These are phyloP conservation scores for Cinclus mexicanus DNA, from an alignment of 2,113 vertebrate genomes.

Conservation along the genomic window DNA sequence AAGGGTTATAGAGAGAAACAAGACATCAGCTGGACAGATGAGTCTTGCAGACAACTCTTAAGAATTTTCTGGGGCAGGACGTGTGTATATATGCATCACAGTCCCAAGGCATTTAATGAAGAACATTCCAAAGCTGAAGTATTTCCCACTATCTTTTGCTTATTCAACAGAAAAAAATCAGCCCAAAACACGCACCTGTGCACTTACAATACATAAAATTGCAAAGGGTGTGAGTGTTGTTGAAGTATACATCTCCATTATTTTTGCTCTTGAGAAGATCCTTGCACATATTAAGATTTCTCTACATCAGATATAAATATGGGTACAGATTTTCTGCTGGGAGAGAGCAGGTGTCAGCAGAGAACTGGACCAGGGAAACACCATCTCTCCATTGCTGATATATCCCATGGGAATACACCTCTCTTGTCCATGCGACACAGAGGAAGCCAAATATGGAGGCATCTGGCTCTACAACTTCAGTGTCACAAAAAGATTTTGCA, in stretches of 20 bases:
- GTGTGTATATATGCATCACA: not conserved
- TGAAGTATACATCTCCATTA: not conserved
- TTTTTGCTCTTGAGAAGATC: not conserved
- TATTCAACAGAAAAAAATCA: not conserved
- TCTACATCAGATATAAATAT: not conserved
- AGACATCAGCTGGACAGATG: not conserved
- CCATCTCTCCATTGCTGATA: not conserved
- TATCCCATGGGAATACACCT: not conserved
- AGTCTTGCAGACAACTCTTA: not conserved
- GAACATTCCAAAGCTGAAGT: not conserved
- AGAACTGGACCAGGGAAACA: not conserved
- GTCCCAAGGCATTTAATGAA: not conserved
- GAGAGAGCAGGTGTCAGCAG: not conserved
- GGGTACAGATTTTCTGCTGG: not conserved
- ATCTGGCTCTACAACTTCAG: not conserved
- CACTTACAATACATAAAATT: not conserved
- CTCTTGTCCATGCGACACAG: not conserved
- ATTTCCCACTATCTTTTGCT: not conserved
- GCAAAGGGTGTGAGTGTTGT: not conserved
- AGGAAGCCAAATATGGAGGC: accelerated
- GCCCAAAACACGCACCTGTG: accelerated
- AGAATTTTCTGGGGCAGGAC: not conserved
- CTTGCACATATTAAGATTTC: not conserved
- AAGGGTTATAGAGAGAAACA: not conserved
- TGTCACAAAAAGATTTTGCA: not conserved